Conservation (phyloP, 1,140 invertebrate species). For the Apis dorsata region DNA sequence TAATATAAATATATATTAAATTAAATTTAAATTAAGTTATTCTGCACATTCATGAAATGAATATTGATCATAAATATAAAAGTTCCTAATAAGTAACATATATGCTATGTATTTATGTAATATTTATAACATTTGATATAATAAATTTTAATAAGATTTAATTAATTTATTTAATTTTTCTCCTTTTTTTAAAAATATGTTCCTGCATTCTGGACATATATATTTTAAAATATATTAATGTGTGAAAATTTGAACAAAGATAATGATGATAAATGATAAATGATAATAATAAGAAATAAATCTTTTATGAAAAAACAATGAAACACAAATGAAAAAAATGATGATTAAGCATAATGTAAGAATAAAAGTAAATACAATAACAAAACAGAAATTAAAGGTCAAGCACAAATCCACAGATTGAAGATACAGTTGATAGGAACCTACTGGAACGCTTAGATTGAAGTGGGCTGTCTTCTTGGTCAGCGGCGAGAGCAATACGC, state of each 20-base stretch:
- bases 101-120: not conserved
- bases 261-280: too few species aligned
- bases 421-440: conserved; percentile 78
- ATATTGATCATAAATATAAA: not conserved
- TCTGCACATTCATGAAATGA: not conserved
- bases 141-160: not conserved
- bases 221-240: not conserved
- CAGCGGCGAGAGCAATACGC: conserved; percentile 80
- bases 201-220: not conserved
- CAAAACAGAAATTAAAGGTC: conserved; percentile 37
- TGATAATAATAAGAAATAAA: not conserved
- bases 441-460: conserved; percentile 89
- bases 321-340: not conserved
- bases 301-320: not conserved
- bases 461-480: conserved; percentile 88
- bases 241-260: not conserved
- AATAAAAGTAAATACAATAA: conserved; percentile 26
- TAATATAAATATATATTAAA: not conserved
- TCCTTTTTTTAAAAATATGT: not conserved
- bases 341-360: conserved; percentile 34
- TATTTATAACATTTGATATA: conserved; percentile 15
- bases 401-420: conserved; percentile 45
- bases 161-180: not conserved
- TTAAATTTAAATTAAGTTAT: not conserved
- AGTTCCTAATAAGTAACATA: not conserved